Base-by-base conservation (phyloP, 2,888 invertebrate species). In the Atherix ibis region DNA sequence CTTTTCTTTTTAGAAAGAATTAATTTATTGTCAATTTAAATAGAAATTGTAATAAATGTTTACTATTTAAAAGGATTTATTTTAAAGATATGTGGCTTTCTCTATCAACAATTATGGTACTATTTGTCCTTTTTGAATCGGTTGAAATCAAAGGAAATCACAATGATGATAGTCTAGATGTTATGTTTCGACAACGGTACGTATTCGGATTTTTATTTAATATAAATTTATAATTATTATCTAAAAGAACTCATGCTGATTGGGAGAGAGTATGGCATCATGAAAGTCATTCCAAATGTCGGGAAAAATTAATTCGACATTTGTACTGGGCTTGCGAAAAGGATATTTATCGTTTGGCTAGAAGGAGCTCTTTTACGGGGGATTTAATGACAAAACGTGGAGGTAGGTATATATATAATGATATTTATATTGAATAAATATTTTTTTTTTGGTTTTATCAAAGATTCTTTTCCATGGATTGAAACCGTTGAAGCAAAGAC, bases 321-420 rank as follows among this genome's bases (percentile, higher is more conserved):
- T 53, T 72, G 34, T 68, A 65, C 44, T 70, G 70, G 70, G 71
- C 70, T 14, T 72, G 72, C 44, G 67, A 69, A 47, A 72, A 72
- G 47, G 71, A 72, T 46, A 70, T 72, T 42, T 72, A 71, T 48
- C 59, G 67, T 9, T 44, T 68, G 33, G 60, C 63, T n/a, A 53
- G 66, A 41, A 59, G 67, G 46, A 65, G 55, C 44, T 52, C 44
- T 3, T 48, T n/a, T n/a, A n/a, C n/a, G n/a, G n/a, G n/a, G n/a
- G n/a, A n/a, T n/a, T n/a, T n/a, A n/a, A n/a, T n/a, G n/a, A n/a
- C 50, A 29, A 45, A 51, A 8, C 39, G 42, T 4, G 42, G 28
- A 12, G 6, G 27, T 16, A 22, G 19, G 17, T n/a, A n/a, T n/a
- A n/a, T n/a, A n/a, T n/a, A n/a, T n/a, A n/a, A n/a, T n/a, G n/a